Conservation (phyloP, 2,888 invertebrate species). For the Odiellus spinosus region DNA sequence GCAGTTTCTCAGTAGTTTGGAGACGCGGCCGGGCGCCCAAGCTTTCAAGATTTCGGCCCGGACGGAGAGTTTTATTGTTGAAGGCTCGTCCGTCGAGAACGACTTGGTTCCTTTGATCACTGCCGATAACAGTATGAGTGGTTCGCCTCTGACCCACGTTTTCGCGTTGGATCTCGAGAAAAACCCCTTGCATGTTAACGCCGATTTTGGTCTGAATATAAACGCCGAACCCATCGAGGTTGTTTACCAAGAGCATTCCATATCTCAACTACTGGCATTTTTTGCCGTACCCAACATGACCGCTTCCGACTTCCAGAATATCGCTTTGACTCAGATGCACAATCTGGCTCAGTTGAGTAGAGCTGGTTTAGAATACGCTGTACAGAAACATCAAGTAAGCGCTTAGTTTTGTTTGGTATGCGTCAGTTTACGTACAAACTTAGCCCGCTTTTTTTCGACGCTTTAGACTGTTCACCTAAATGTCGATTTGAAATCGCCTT, state of each 20-base stretch:
- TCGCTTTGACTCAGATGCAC: slow-evolving; percentile 26
- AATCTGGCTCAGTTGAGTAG: slow-evolving; percentile 31
- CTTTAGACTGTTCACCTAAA: slow-evolving; percentile 45
- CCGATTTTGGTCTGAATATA: slow-evolving; percentile 49
- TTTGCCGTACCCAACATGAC: slow-evolving; percentile 35
- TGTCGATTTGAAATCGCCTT: slow-evolving; percentile 56
- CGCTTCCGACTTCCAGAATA: slow-evolving; percentile 17
- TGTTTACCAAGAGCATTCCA: slow-evolving; percentile 58
- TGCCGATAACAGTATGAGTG: slow-evolving; percentile 41
- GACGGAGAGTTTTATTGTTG: slow-evolving; percentile 56
- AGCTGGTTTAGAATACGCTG: slow-evolving; percentile 37
- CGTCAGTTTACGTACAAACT: too few species aligned
- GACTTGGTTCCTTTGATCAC: slow-evolving; percentile 52
- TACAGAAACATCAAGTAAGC: slow-evolving; percentile 36
- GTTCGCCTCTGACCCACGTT: slow-evolving; percentile 49
- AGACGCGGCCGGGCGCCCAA: slow-evolving; percentile 47
- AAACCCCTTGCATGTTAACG: slow-evolving; percentile 46
- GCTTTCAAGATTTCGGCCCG: slow-evolving; percentile 51
- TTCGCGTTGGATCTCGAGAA: slow-evolving; percentile 57
- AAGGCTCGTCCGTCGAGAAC: slow-evolving; percentile 54
- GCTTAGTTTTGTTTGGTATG: too few species aligned
- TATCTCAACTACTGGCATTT: slow-evolving; percentile 52
- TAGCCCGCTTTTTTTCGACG: neutral
- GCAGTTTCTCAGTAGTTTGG: slow-evolving; percentile 50
- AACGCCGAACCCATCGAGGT: slow-evolving; percentile 56